Percentiles rank a stretch among this genome's conserved stretches.
Conservation (phyloP, 2,888 invertebrate genomes). For the Tetragonula carbonaria region DNA sequence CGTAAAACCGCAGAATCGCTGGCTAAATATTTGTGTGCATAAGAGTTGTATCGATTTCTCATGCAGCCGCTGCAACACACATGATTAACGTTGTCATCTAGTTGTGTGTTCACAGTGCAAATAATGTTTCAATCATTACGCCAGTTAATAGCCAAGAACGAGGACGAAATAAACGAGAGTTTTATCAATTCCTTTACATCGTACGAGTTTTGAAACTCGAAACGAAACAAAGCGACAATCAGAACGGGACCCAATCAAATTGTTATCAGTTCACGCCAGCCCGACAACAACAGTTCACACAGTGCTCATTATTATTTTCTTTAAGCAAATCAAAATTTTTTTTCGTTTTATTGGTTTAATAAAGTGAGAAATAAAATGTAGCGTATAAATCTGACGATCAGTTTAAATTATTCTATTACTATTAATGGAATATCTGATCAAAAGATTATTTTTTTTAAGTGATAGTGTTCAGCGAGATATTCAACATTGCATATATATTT, state of each 20-base stretch:
- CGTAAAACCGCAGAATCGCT: conserved; percentile 43
- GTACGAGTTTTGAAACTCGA: background rate
- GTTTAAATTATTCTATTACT: too few relatives aligned
- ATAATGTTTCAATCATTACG: conserved; percentile 11
- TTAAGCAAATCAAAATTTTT: background rate
- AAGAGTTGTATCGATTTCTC: conserved; percentile 48
- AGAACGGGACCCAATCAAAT: background rate
- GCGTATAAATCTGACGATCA: too few relatives aligned
- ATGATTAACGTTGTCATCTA: conserved; percentile 34
- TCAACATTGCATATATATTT: too few relatives aligned
- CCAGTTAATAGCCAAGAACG: background rate
- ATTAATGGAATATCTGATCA: too few relatives aligned
- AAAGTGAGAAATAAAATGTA: background rate
- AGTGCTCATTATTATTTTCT: background rate
- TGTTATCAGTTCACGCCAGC: background rate
- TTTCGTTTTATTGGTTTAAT: background rate
- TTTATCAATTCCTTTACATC: background rate
- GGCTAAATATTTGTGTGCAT: conserved; percentile 3
- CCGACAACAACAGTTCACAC: background rate
- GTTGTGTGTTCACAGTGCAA: background rate
- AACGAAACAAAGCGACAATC: background rate
- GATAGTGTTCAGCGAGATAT: background rate
- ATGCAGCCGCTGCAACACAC: background rate
- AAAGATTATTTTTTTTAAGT: background rate
- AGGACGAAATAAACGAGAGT: background rate